Percentiles rank a stretch among this genome's conserved stretches.
Evolutionary conservation across 37 sponge, comb jelly and placozoan species (phyloP).

Genomic region (Cliona cf. orientalis): DNA sequence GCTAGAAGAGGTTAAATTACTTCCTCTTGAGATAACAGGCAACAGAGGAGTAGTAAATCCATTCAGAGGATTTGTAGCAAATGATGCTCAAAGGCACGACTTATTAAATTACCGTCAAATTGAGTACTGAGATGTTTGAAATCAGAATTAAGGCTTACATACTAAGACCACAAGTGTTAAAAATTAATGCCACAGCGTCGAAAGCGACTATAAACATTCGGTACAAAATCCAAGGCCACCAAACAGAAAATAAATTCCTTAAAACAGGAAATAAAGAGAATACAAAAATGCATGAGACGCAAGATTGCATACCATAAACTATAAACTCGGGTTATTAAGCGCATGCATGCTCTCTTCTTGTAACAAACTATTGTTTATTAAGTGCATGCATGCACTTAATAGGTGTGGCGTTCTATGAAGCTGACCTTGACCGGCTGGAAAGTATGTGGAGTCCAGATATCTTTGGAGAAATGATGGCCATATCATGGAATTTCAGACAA

Average conservation of each 20-base stretch:
- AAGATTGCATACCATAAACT: too few species aligned
- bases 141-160: neutral
- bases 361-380: too few species aligned
- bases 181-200: neutral
- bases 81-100: neutral
- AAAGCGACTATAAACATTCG: neutral
- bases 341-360: too few species aligned
- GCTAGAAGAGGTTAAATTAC: neutral
- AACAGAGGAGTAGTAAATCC: conserved; percentile 4
- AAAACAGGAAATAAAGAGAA: neutral
- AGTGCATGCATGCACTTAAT: too few species aligned
- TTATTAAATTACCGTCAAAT: neutral
- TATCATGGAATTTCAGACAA: too few species aligned
- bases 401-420: too few species aligned
- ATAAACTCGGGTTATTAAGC: too few species aligned
- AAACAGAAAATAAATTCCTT: neutral
- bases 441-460: too few species aligned
- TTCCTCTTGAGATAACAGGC: neutral
- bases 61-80: neutral
- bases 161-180: too few species aligned
- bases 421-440: too few species aligned
- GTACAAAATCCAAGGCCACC: neutral
- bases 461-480: too few species aligned
- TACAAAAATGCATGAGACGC: too few species aligned
- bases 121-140: conserved; percentile 2